A percentile compares a stretch with the other conserved stretches of the same genome.
phyloP scores from a whole-genome alignment of 2,888 invertebrate species.

The Tribolium freemani region DNA sequence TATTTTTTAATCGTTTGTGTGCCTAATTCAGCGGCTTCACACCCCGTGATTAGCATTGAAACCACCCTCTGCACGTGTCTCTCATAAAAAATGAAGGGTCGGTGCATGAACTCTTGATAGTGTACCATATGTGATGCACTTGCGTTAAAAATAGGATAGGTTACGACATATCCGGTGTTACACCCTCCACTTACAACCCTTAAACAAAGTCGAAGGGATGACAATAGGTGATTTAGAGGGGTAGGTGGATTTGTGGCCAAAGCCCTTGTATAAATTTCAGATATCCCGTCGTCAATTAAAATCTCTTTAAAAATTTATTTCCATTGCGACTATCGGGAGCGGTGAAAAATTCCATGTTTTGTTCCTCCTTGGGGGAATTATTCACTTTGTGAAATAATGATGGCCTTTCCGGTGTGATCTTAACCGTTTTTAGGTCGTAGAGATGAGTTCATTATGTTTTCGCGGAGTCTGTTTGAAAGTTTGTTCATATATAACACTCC shows the following conservation, averaged over 20 bases:
- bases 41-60: neutral
- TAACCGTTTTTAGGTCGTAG: constrained; percentile 8
- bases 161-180: constrained; percentile 41
- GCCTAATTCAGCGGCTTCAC: neutral
- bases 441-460: constrained; percentile 21
- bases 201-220: constrained; percentile 29
- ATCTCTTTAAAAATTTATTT: constrained; percentile 20
- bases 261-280: constrained; percentile 12
- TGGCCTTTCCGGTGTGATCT: constrained; percentile 1
- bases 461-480: constrained; percentile 13
- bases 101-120: constrained; percentile 34
- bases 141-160: constrained; percentile 42
- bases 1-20: neutral
- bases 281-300: constrained; percentile 11
- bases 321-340: neutral
- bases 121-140: constrained; percentile 35
- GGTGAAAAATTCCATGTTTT: constrained; percentile 20
- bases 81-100: constrained; percentile 11
- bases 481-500: constrained; percentile 24
- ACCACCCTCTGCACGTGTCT: constrained; percentile 12
- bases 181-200: constrained; percentile 26
- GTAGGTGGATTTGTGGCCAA: constrained; percentile 31
- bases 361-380: constrained; percentile 34
- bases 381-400: constrained; percentile 10
- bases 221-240: constrained; percentile 34